Conservation (phyloP, 2,888 invertebrate species). For the Metellina segmentata region DNA sequence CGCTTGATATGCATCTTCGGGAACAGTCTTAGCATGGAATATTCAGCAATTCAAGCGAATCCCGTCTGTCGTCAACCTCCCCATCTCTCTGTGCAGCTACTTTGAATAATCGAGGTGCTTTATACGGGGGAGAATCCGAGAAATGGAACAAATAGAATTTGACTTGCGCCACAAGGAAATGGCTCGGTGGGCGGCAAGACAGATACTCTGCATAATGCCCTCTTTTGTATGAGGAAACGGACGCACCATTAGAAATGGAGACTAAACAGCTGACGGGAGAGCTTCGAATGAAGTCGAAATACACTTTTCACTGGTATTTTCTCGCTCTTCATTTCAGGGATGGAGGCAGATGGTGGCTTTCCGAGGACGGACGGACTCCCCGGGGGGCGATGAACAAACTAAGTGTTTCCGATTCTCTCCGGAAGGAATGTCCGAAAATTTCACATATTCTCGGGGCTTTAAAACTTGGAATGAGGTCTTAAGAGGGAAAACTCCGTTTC, state of each 20-base stretch:
- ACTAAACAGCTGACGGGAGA: conserved; percentile 64
- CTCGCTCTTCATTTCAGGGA: conserved; percentile 64
- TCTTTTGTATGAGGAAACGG: conserved; percentile 25
- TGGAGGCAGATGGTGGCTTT: conserved; percentile 62
- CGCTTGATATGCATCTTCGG: no score
- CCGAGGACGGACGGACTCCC: conserved; percentile 9
- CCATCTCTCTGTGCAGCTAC: neutral
- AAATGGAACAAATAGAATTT: conserved; percentile 14
- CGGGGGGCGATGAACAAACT: conserved; percentile 60
- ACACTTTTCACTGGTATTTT: conserved; percentile 57
- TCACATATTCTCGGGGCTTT: neutral
- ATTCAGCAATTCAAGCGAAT: neutral
- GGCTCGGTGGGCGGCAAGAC: neutral
- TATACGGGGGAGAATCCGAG: neutral
- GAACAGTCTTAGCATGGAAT: neutral
- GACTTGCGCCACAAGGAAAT: conserved; percentile 20
- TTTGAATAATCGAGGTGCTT: neutral
- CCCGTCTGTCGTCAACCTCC: neutral
- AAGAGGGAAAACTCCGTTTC: conserved; percentile 4
- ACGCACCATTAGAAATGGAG: conserved; percentile 68
- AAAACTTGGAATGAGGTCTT: conserved; percentile 25
- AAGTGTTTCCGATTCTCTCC: conserved; percentile 28
- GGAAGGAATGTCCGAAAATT: conserved; percentile 12
- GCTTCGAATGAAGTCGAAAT: conserved; percentile 51
- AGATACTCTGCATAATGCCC: conserved; percentile 70